Conservation (phyloP, 2,888 invertebrate genomes). For the Sphaerophoria rueppellii region DNA sequence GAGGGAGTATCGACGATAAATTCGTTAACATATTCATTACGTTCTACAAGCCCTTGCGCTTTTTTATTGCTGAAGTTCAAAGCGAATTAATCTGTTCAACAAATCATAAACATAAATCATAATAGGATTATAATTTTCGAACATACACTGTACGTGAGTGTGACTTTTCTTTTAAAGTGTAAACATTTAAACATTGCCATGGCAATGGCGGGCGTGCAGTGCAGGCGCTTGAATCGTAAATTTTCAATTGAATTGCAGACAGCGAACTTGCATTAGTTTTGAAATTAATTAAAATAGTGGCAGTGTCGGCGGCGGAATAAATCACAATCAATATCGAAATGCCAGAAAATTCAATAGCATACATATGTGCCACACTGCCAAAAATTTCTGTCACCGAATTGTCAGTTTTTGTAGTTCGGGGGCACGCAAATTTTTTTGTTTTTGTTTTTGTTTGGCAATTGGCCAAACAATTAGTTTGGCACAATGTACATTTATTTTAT, state of each 20-base stretch:
- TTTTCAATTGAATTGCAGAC: too few species aligned
- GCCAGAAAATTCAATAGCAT: constrained; percentile 26
- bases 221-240: too few species aligned
- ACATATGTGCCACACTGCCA: constrained; percentile 37
- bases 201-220: not conserved
- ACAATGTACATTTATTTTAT: constrained; percentile 15
- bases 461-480: constrained; percentile 24
- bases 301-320: constrained; percentile 23
- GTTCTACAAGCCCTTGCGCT: constrained; percentile 30
- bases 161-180: not conserved
- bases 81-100: constrained; percentile 57
- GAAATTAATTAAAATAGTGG: not conserved
- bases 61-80: constrained; percentile 54
- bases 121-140: constrained; percentile 12
- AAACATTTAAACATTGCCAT: constrained; percentile 8
- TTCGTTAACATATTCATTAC: too few species aligned
- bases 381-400: constrained; percentile 36
- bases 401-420: constrained; percentile 33
- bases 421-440: constrained; percentile 3
- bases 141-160: too few species aligned
- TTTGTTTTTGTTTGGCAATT: constrained; percentile 19
- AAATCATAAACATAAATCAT: constrained; percentile 59
- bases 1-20: too few species aligned
- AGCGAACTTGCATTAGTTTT: not conserved
- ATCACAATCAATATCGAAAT: constrained; percentile 4